Percentiles rank a stretch among this genome's conserved stretches.
phyloP scores from a whole-genome alignment of 2,797 vertebrate species.

The Notolepis coatsorum region DNA sequence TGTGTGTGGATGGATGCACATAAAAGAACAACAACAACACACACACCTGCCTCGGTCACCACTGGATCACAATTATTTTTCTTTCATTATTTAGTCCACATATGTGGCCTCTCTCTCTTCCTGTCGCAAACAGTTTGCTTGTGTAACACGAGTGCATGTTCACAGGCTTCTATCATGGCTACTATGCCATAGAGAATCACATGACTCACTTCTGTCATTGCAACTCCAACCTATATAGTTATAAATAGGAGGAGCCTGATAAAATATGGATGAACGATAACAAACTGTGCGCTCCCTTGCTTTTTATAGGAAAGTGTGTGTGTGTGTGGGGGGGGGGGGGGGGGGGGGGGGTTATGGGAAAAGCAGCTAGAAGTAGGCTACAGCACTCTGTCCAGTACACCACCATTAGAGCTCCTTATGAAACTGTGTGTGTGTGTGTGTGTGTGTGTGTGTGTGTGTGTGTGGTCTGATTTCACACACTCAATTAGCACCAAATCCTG shows the following conservation, averaged over 20 bases:
- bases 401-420: constrained; percentile 46
- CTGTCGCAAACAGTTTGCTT: constrained; percentile 20
- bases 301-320: constrained; percentile 31
- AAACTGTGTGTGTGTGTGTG: constrained; percentile 43
- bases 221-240: constrained; percentile 53
- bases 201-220: constrained; percentile 11
- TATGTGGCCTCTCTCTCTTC: constrained; percentile 14
- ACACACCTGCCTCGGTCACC: background rate
- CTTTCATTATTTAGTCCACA: constrained; percentile 20
- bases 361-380: constrained; percentile 32
- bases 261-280: constrained; percentile 78
- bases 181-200: constrained; percentile 6
- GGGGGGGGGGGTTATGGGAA: background rate
- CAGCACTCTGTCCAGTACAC: constrained; percentile 27
- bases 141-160: constrained; percentile 30
- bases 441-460: constrained; percentile 30
- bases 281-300: constrained; percentile 46
- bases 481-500: constrained; percentile 48
- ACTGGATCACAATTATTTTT: constrained; percentile 12
- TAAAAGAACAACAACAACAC: too few relatives aligned
- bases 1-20: too few relatives aligned
- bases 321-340: too few relatives aligned
- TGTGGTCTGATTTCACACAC: constrained; percentile 51
- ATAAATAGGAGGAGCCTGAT: constrained; percentile 73
- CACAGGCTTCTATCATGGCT: too few relatives aligned